Conservation (phyloP, 2,888 invertebrate genomes). For the Drosophila tanythrix region DNA sequence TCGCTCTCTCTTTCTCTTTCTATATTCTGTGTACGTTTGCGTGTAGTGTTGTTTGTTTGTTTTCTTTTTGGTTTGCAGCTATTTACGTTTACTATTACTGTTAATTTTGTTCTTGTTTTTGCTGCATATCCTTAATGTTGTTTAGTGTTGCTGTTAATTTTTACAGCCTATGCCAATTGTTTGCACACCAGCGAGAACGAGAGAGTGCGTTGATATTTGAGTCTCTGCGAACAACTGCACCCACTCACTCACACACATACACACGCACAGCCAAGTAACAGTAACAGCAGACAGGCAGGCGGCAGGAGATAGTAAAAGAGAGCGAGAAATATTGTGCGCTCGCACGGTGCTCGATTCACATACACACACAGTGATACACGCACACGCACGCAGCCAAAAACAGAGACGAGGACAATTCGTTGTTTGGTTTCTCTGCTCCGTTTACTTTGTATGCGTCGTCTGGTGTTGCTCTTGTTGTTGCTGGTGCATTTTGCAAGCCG, state of each 20-base stretch:
- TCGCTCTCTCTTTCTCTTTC: neutral
- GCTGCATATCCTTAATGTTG: conserved; percentile 43
- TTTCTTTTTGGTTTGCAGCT: conserved; percentile 34
- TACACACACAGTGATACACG: conserved; percentile 1
- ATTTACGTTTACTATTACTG: conserved; percentile 35
- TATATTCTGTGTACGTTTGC: neutral
- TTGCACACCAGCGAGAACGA: conserved; percentile 19
- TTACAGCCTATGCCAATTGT: conserved; percentile 47
- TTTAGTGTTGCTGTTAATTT: conserved; percentile 23
- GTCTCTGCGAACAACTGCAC: conserved; percentile 30
- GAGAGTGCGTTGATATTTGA: conserved; percentile 18
- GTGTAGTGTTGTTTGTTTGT: conserved; percentile 10
- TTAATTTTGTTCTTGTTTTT: conserved; percentile 28
- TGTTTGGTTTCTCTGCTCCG: conserved; percentile 20
- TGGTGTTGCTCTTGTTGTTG: conserved; percentile 7
- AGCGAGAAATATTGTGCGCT: conserved; percentile 16
- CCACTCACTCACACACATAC: neutral
- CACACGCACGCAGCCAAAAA: conserved; percentile 3
- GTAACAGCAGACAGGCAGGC: conserved; percentile 3
- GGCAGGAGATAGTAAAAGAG: conserved; percentile 10
- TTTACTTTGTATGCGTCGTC: conserved; percentile 22
- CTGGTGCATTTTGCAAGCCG: conserved; percentile 43
- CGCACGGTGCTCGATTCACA: conserved; percentile 27
- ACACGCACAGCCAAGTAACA: conserved; percentile 1
- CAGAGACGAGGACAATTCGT: conserved; percentile 16